Evolutionary conservation across 2,888 invertebrate species (phyloP).

Genomic region (Gymnosoma rotundatum): DNA sequence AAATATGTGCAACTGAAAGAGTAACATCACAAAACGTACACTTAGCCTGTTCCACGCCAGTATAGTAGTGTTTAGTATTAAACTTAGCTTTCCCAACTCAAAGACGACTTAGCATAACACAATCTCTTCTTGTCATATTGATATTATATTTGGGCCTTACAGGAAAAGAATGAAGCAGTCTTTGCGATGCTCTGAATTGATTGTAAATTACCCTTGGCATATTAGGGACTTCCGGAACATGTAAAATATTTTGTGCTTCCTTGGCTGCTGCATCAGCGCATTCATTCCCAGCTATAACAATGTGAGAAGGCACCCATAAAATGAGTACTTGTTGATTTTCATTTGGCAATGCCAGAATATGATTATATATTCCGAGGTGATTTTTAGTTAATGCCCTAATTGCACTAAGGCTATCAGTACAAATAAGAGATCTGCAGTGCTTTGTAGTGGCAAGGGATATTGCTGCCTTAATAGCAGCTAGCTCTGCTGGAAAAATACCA

Average conservation of each 20-base stretch:
- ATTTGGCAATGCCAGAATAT: too few relatives aligned
- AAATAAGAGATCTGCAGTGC: slow-evolving; percentile 2
- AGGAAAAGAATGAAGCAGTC: background rate
- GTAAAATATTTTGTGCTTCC: background rate
- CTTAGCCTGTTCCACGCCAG: too few relatives aligned
- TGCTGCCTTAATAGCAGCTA: slow-evolving; percentile 2
- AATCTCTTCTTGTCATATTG: slow-evolving; percentile 3
- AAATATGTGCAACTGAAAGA: too few relatives aligned
- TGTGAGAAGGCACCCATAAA: background rate
- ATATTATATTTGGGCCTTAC: slow-evolving; percentile 11
- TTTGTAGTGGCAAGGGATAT: background rate
- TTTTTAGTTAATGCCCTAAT: too few relatives aligned
- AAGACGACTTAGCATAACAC: slow-evolving; percentile 9
- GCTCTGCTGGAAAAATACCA: background rate
- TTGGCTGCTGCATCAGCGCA: slow-evolving; percentile 10
- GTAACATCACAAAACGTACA: too few relatives aligned
- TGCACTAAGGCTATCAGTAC: slow-evolving; percentile 13
- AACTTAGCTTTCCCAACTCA: slow-evolving; percentile 3
- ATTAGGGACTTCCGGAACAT: slow-evolving; percentile 1
- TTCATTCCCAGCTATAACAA: slow-evolving; percentile 18
- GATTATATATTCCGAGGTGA: too few relatives aligned
- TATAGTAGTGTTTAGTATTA: slow-evolving; percentile 18
- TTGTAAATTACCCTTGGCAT: slow-evolving; percentile 1
- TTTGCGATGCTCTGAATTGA: background rate
- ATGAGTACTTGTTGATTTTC: too few relatives aligned